phyloP scores from a whole-genome alignment of 2,113 vertebrate genomes.

The Columba livia region DNA sequence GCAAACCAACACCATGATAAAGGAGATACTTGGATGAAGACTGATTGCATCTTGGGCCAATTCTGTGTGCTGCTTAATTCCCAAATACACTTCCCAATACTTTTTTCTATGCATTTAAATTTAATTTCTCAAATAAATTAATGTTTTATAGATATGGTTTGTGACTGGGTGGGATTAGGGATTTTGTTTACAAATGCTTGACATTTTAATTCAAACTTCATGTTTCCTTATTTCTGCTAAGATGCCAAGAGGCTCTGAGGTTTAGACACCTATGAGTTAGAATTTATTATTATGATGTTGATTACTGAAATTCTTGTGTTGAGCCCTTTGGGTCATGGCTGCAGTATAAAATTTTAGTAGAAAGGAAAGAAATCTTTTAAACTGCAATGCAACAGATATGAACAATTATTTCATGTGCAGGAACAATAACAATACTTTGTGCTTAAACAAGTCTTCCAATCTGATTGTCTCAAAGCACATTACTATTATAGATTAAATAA shows the following conservation, averaged over 20 bases:
- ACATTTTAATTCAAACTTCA: not conserved
- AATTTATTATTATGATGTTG: not conserved
- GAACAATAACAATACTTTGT: not conserved
- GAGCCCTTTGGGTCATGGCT: not conserved
- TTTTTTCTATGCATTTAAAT: not conserved
- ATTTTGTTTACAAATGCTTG: not conserved
- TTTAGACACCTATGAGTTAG: not conserved
- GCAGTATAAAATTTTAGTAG: not conserved
- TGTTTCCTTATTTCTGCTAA: constrained; percentile 3
- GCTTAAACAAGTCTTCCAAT: not conserved
- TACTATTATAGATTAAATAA: not conserved
- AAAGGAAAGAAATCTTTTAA: constrained; percentile 1
- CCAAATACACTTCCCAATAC: not conserved
- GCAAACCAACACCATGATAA: no score
- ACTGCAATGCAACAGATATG: not conserved
- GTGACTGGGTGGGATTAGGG: not conserved
- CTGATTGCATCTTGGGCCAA: not conserved
- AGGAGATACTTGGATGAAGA: not conserved
- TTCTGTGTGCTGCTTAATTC: not conserved
- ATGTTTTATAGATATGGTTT: not conserved
- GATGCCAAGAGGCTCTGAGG: not conserved
- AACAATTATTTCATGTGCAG: not conserved
- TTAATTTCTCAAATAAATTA: not conserved
- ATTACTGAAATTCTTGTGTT: constrained; percentile 6
- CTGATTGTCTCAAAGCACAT: not conserved